Evolutionary conservation across 2,888 invertebrate genomes (phyloP).

Genomic region (Celastrina argiolus): DNA sequence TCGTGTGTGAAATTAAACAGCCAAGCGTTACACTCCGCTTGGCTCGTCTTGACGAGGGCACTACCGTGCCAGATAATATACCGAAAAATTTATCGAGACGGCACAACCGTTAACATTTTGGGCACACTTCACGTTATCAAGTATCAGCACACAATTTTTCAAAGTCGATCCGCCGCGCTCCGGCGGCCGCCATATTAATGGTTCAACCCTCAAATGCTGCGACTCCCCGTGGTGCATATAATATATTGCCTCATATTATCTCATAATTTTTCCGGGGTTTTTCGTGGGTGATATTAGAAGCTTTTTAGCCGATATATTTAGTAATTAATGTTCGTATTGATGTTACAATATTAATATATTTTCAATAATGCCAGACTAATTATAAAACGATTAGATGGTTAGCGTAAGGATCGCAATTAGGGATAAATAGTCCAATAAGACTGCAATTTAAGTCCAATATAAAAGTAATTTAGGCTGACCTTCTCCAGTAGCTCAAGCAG

Average conservation of each 20-base stretch:
- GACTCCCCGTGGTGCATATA: background rate
- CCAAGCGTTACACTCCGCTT: too few relatives aligned
- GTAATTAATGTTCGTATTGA: background rate
- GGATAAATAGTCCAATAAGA: too few relatives aligned
- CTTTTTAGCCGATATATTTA: background rate
- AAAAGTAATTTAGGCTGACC: too few relatives aligned
- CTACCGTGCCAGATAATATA: too few relatives aligned
- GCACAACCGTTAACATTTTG: background rate
- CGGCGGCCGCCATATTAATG: conserved; percentile 70
- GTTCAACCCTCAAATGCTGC: conserved; percentile 25
- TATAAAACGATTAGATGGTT: too few relatives aligned
- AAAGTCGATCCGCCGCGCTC: conserved; percentile 60
- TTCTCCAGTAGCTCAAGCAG: too few relatives aligned
- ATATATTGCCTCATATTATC: background rate
- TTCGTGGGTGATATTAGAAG: background rate
- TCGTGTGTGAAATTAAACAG: too few relatives aligned
- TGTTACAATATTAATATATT: too few relatives aligned
- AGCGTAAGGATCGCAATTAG: too few relatives aligned
- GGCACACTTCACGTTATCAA: background rate
- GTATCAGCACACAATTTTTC: conserved; percentile 57
- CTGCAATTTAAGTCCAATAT: too few relatives aligned
- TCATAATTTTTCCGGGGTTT: background rate
- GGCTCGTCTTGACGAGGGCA: too few relatives aligned
- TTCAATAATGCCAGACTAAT: too few relatives aligned
- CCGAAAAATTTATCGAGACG: background rate